A percentile compares a stretch with the other conserved stretches of the same genome.
Evolutionary conservation across 2,888 invertebrate species (phyloP).

Genomic region (Drosophila setosimentum): DNA sequence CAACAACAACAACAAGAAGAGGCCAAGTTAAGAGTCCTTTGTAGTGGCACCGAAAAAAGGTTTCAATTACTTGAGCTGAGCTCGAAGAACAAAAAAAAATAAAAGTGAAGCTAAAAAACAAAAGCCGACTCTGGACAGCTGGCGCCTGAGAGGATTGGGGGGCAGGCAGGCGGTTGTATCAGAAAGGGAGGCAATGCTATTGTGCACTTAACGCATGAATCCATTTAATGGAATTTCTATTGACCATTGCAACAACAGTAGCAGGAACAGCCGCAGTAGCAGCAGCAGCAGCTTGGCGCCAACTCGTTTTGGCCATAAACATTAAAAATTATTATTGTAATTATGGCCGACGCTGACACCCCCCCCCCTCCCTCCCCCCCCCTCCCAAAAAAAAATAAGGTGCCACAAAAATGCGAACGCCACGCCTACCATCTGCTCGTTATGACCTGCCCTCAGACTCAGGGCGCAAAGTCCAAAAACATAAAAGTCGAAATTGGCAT

Average conservation of each 20-base stretch:
- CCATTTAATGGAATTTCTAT: slow-evolving; percentile 45
- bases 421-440: slow-evolving; percentile 3
- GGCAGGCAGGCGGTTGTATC: neutral
- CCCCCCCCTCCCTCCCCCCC: no score
- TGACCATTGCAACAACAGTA: slow-evolving; percentile 40
- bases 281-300: slow-evolving; percentile 51
- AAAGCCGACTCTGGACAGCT: slow-evolving; percentile 47
- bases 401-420: slow-evolving; percentile 4
- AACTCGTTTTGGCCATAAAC: slow-evolving; percentile 58
- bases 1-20: slow-evolving; percentile 18
- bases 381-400: no score
- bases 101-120: slow-evolving; percentile 19
- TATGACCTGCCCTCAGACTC: slow-evolving; percentile 20
- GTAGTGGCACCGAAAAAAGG: slow-evolving; percentile 72
- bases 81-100: slow-evolving; percentile 11
- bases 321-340: slow-evolving; percentile 70
- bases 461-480: slow-evolving; percentile 71
- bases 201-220: slow-evolving; percentile 32
- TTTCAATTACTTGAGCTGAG: slow-evolving; percentile 64
- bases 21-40: slow-evolving; percentile 58
- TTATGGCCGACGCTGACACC: slow-evolving; percentile 43
- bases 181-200: neutral
- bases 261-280: neutral
- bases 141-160: neutral
- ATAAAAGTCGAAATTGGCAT: slow-evolving; percentile 59